These are phyloP conservation scores for Lithophane semibrunnea DNA, from an alignment of 2,888 invertebrate genomes.

Conservation along the genomic window DNA sequence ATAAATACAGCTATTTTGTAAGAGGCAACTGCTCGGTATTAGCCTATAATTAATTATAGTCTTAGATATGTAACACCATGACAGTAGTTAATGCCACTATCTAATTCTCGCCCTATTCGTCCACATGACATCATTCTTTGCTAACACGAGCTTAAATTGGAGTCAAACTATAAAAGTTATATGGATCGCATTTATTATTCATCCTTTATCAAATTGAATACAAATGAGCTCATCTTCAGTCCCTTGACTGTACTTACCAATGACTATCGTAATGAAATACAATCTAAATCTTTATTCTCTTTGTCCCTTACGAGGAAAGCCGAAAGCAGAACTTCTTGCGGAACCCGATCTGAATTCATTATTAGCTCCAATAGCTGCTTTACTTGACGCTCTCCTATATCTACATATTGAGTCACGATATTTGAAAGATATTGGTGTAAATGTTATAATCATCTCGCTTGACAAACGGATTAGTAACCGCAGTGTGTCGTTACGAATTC, in stretches of 20 bases:
- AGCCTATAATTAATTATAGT: not conserved
- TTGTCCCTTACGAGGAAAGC: slow-evolving; percentile 52
- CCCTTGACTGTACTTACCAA: slow-evolving; percentile 45
- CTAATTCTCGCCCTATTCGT: slow-evolving; percentile 40
- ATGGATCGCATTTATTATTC: slow-evolving; percentile 56
- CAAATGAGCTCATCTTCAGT: slow-evolving; percentile 58
- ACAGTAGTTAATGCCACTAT: slow-evolving; percentile 18
- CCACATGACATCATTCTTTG: slow-evolving; percentile 54
- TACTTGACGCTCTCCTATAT: slow-evolving; percentile 8
- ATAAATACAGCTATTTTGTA: not conserved
- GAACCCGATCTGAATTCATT: slow-evolving; percentile 51
- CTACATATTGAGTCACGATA: slow-evolving; percentile 1
- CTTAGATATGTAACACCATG: not conserved
- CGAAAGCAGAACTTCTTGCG: slow-evolving; percentile 42
- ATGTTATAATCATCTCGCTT: slow-evolving; percentile 10
- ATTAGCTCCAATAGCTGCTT: slow-evolving; percentile 29
- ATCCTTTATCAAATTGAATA: slow-evolving; percentile 55
- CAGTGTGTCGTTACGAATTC: slow-evolving; percentile 10
- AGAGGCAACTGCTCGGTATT: not conserved
- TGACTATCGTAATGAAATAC: slow-evolving; percentile 52
- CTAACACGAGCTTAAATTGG: slow-evolving; percentile 45
- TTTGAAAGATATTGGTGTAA: slow-evolving; percentile 10
- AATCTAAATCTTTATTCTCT: slow-evolving; percentile 46
- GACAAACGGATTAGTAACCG: slow-evolving; percentile 7
- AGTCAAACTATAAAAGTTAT: slow-evolving; percentile 43